Evolutionary conservation across 2,797 vertebrate species (phyloP).

Genomic region (Alectoris magna): DNA sequence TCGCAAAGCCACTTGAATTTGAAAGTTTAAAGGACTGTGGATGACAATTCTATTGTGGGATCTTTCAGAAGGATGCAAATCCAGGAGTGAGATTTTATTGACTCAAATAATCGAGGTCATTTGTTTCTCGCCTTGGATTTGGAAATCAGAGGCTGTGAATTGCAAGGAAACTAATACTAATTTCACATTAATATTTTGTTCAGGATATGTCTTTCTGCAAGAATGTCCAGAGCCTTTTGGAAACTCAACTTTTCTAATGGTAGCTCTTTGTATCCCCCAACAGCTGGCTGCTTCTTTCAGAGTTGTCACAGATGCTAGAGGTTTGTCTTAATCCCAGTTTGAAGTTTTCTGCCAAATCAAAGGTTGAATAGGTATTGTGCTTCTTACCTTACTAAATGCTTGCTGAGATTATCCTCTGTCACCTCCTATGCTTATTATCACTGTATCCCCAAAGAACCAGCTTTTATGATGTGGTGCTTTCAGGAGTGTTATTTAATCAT

Average conservation of each 20-base stretch:
- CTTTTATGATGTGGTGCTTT: slow-evolving; percentile 50
- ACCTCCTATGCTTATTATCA: slow-evolving; percentile 55
- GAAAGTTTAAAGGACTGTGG: not conserved
- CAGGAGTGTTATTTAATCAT: slow-evolving; percentile 57
- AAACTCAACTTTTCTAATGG: not conserved
- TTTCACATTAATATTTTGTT: not conserved
- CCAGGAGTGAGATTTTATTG: not conserved
- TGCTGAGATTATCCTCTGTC: slow-evolving; percentile 63
- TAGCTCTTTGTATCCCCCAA: not conserved
- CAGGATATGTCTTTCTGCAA: not conserved
- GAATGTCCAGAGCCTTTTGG: not conserved
- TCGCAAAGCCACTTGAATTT: not conserved
- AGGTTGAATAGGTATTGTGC: slow-evolving; percentile 51
- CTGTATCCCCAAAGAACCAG: slow-evolving; percentile 20
- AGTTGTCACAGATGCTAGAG: slow-evolving; percentile 7
- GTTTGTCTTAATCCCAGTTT: slow-evolving; percentile 43
- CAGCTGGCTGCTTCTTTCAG: slow-evolving; percentile 9
- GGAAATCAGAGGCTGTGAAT: not conserved
- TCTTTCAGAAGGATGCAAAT: not conserved
- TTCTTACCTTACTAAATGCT: slow-evolving; percentile 65
- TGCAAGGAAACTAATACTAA: not conserved
- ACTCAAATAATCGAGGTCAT: not conserved
- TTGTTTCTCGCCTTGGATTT: not conserved
- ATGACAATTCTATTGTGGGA: accelerated
- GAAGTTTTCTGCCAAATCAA: slow-evolving; percentile 38